phyloP scores from a whole-genome alignment of 2,888 invertebrate species.

The Aleiodes leptofemur region DNA sequence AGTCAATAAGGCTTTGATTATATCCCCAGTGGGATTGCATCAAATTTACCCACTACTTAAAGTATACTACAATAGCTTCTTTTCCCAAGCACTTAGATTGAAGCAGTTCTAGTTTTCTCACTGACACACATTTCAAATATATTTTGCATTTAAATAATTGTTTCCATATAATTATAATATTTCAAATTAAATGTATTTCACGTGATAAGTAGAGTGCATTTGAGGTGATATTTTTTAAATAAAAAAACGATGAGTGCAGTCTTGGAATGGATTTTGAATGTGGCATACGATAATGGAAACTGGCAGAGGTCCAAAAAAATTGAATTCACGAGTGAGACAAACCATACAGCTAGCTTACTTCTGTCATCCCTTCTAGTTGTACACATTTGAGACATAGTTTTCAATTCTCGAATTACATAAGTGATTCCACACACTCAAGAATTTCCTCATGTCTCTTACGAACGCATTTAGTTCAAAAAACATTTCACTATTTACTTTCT shows the following conservation, averaged over 20 bases:
- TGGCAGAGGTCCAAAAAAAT: constrained; percentile 58
- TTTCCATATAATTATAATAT: too few species aligned
- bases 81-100: too few species aligned
- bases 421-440: constrained; percentile 43
- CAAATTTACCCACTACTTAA: too few species aligned
- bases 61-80: too few species aligned
- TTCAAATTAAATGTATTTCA: too few species aligned
- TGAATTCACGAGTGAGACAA: too few species aligned
- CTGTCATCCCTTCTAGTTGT: not conserved
- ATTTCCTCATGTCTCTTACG: not conserved
- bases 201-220: not conserved
- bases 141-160: too few species aligned
- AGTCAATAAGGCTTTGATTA: too few species aligned
- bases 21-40: too few species aligned
- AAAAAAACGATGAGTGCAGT: constrained; percentile 12
- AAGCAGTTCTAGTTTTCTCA: too few species aligned
- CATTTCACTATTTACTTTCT: not conserved
- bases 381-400: not conserved
- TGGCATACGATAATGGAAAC: constrained; percentile 57
- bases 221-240: not conserved
- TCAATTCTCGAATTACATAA: constrained; percentile 43
- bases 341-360: constrained; percentile 33
- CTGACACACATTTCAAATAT: too few species aligned
- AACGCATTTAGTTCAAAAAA: not conserved
- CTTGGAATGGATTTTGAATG: constrained; percentile 30